Evolutionary conservation across 1,140 invertebrate genomes (phyloP), one percentile per base, ranked within the genome.

Genomic region (Tetramorium simillimum): DNA sequence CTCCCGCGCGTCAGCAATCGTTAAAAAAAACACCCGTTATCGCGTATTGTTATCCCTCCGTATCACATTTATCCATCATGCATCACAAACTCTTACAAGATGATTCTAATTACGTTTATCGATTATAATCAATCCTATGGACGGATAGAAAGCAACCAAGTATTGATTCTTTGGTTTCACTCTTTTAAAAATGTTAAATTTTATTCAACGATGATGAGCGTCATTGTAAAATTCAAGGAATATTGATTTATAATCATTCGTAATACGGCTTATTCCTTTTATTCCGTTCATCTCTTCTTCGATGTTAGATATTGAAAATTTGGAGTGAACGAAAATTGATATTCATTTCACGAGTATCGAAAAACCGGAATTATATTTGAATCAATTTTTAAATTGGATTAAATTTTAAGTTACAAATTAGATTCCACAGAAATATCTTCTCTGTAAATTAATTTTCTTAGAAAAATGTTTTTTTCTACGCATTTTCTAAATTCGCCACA

Each of bases 11-110:
- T 67, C 58, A 62, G 46, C 24, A 37, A 58, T 56, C 37, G 7
- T 58, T 18, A n/a, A 65, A 53, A 75, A 73, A 85, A 46, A 60
- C 28, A 24, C 0, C 49, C 21, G 24, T 84, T 84, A 84, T 73
- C 67, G 53, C n/a, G 14, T n/a, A 73, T 60, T 46, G 53, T 75
- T 75, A 75, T 73, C 53, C 33, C 67, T 37, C 28, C 6, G 16
- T 43, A 33, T 24, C 46, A 9, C 18, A n/a, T n/a, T 51, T 46
- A 9, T 67, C 14, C 49, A 67, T 40, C 46, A 18, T 37, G 43
- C 60, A 33, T 4, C 21, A 18, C 46, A 18, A 69, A 40, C 37
- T 24, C 37, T 53, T 56, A 21, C n/a, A 7, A 37, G 12, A n/a
- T 18, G 10, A 18, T 46, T 70, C 16, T 37, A 56, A 70, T 81